A percentile compares a stretch with the other conserved stretches of the same genome.
Evolutionary conservation across 1,140 invertebrate species (phyloP).

Genomic region (Atta colombica): DNA sequence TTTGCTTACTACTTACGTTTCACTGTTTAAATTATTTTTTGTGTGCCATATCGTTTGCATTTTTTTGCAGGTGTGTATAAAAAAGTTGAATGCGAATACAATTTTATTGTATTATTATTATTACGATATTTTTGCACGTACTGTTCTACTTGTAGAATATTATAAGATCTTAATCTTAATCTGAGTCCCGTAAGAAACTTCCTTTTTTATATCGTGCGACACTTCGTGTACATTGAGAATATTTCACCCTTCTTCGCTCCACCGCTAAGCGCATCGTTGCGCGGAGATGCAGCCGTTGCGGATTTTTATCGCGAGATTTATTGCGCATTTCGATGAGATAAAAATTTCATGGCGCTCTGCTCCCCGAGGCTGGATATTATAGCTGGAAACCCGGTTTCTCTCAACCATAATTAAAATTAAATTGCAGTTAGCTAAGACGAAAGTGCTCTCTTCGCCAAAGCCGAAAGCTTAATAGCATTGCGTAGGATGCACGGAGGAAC

Average conservation of each 20-base stretch:
- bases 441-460: constrained; percentile 52
- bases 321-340: constrained; percentile 59
- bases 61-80: background rate
- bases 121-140: background rate
- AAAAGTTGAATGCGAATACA: background rate
- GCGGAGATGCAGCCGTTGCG: constrained; percentile 8
- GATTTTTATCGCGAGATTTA: constrained; percentile 63
- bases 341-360: constrained; percentile 58
- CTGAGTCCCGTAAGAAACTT: background rate
- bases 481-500: constrained; percentile 41
- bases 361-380: constrained; percentile 39
- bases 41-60: too few relatives aligned
- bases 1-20: too few relatives aligned
- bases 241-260: background rate
- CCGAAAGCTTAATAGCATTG: constrained; percentile 62
- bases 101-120: background rate
- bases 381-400: constrained; percentile 36
- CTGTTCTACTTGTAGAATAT: background rate
- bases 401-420: constrained; percentile 62
- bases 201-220: background rate
- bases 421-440: constrained; percentile 65
- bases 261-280: background rate
- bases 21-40: too few relatives aligned
- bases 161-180: background rate
- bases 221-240: constrained; percentile 3